Evolutionary conservation across 1,140 invertebrate species (phyloP).

Genomic region (Lineus longissimus): DNA sequence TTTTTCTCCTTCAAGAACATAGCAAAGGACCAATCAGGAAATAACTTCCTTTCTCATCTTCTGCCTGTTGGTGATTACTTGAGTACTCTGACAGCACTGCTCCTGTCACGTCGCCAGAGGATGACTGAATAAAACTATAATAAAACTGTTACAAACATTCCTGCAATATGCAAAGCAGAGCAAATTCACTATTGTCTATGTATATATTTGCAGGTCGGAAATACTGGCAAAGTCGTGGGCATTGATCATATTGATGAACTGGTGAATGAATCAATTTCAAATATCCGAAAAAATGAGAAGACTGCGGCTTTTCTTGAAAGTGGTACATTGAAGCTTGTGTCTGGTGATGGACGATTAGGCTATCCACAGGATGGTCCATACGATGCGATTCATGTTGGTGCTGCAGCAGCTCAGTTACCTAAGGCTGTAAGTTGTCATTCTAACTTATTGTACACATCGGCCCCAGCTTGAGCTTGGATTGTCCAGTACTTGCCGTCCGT

Average conservation of each 20-base stretch:
- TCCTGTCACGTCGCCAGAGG: neutral
- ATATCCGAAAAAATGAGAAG: conserved; percentile 73
- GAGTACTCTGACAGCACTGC: neutral
- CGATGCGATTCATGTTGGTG: conserved; percentile 92
- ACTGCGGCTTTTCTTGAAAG: conserved; percentile 30
- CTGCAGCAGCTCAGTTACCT: conserved; percentile 76
- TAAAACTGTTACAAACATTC: too few species aligned
- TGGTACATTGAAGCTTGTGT: conserved; percentile 49
- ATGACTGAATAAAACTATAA: too few species aligned
- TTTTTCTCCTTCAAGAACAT: too few species aligned
- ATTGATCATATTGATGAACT: conserved; percentile 91
- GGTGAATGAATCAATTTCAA: conserved; percentile 69
- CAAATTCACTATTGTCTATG: neutral
- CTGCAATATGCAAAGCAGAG: too few species aligned
- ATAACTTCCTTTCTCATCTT: too few species aligned
- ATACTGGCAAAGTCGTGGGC: conserved; percentile 74
- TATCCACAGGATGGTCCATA: conserved; percentile 71
- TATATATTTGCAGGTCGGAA: conserved; percentile 59
- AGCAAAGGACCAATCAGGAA: too few species aligned
- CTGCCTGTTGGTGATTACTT: too few species aligned
- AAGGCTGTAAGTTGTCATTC: conserved; percentile 61
- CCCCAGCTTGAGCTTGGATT: neutral
- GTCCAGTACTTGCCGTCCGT: too few species aligned
- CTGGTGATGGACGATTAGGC: conserved; percentile 81
- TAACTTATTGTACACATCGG: neutral